Conservation (phyloP, 2,113 vertebrate species). For the Misgurnus mizolepis region DNA sequence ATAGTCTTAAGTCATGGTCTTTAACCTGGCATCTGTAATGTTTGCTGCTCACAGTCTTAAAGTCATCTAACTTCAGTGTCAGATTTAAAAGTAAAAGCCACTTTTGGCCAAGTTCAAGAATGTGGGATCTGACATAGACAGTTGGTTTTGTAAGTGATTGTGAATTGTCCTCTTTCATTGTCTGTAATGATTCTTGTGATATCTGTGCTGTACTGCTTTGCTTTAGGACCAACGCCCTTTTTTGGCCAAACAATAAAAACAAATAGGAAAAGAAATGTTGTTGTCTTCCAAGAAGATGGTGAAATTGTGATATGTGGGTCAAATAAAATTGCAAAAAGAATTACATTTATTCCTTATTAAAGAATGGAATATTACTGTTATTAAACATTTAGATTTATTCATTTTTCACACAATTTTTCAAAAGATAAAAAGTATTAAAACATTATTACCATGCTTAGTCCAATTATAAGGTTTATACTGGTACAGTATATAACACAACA, state of each 20-base stretch:
- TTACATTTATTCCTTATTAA: no score
- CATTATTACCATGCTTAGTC: no score
- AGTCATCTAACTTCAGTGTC: not conserved
- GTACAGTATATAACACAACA: no score
- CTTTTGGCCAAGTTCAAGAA: not conserved
- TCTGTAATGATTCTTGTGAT: constrained; percentile 64
- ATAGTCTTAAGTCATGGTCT: not conserved
- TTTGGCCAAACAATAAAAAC: constrained; percentile 67
- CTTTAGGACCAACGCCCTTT: constrained; percentile 70
- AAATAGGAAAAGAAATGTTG: constrained; percentile 67
- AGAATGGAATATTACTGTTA: no score
- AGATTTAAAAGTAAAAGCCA: not conserved
- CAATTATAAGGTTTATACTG: no score
- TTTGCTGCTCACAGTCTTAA: constrained; percentile 8
- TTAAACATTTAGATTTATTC: no score
- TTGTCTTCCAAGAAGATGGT: constrained; percentile 82
- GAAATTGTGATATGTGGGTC: constrained; percentile 69
- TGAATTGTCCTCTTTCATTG: constrained; percentile 55
- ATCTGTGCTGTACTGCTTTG: constrained; percentile 68
- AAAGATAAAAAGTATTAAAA: no score
- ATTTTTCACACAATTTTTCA: no score
- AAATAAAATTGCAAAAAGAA: constrained; percentile 57
- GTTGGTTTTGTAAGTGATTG: constrained; percentile 11
- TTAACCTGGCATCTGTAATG: not conserved
- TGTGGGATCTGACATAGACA: constrained; percentile 29